These are phyloP conservation scores for Drosophila lacertosa DNA, from an alignment of 1,140 invertebrate species.

Conservation along the genomic window DNA sequence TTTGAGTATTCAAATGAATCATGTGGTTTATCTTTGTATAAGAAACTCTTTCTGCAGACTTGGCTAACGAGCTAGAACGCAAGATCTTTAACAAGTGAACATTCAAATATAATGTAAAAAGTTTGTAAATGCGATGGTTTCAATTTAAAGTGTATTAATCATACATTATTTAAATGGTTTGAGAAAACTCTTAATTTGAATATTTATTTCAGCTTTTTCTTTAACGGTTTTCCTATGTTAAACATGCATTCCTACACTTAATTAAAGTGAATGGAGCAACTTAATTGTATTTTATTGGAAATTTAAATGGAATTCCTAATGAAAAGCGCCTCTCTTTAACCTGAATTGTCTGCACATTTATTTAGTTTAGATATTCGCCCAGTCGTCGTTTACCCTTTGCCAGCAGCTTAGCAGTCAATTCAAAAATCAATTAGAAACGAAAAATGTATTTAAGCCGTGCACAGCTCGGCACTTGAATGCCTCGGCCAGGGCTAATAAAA, in stretches of 20 bases:
- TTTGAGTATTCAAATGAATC: constrained; percentile 29
- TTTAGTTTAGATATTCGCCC: background rate
- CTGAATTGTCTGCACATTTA: no score
- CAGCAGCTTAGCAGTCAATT: background rate
- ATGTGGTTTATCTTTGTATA: background rate
- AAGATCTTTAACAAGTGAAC: no score
- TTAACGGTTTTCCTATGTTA: no score
- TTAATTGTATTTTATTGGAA: background rate
- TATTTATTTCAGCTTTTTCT: no score
- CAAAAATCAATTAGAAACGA: constrained; percentile 26
- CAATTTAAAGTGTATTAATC: no score
- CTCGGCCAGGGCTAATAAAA: constrained; percentile 11
- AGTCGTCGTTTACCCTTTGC: background rate
- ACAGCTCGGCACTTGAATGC: background rate
- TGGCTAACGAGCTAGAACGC: no score
- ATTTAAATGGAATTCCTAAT: background rate
- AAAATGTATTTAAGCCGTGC: constrained; percentile 2
- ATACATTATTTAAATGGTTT: no score
- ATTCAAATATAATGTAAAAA: no score
- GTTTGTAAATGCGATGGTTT: no score
- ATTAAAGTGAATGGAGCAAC: background rate
- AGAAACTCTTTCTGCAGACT: no score
- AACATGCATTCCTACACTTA: no score
- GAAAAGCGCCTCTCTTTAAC: background rate
- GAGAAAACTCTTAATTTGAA: no score